These are phyloP conservation scores for Charanyca ferruginea DNA, from an alignment of 2,888 invertebrate species.

Conservation along the genomic window DNA sequence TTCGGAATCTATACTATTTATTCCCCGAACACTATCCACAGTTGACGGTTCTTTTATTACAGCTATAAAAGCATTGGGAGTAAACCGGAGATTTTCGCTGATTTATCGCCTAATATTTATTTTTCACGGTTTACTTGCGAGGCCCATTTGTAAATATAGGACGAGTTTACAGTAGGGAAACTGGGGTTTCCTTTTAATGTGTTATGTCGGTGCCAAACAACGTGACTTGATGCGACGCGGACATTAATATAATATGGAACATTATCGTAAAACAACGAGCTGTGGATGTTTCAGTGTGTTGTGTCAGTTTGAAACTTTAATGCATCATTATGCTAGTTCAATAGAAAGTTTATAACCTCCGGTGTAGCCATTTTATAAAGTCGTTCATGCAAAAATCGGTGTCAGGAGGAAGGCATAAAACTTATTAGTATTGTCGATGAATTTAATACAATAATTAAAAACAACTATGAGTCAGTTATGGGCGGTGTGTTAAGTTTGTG, in stretches of 20 bases:
- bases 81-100: slow-evolving; percentile 86
- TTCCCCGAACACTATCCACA: slow-evolving; percentile 82
- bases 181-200: slow-evolving; percentile 72
- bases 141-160: slow-evolving; percentile 80
- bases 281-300: slow-evolving; percentile 68
- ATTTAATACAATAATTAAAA: slow-evolving; percentile 56
- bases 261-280: slow-evolving; percentile 70
- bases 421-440: slow-evolving; percentile 54
- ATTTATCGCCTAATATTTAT: slow-evolving; percentile 89
- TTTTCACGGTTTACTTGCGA: slow-evolving; percentile 85
- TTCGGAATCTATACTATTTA: slow-evolving; percentile 84
- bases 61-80: slow-evolving; percentile 85
- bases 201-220: slow-evolving; percentile 66
- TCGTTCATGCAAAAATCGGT: slow-evolving; percentile 70
- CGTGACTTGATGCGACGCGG: slow-evolving; percentile 61
- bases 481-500: slow-evolving; percentile 42
- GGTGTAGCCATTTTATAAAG: slow-evolving; percentile 73
- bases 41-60: slow-evolving; percentile 90
- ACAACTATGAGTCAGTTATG: slow-evolving; percentile 36
- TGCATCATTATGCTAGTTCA: slow-evolving; percentile 74
- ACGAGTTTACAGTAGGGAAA: slow-evolving; percentile 76
- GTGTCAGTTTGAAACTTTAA: slow-evolving; percentile 76
- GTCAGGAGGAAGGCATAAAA: slow-evolving; percentile 76
- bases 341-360: slow-evolving; percentile 86
- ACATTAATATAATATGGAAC: slow-evolving; percentile 63